These are phyloP conservation scores for Epizoanthus scotinus DNA, from an alignment of 92 coral and sea anemone species.

Conservation along the genomic window DNA sequence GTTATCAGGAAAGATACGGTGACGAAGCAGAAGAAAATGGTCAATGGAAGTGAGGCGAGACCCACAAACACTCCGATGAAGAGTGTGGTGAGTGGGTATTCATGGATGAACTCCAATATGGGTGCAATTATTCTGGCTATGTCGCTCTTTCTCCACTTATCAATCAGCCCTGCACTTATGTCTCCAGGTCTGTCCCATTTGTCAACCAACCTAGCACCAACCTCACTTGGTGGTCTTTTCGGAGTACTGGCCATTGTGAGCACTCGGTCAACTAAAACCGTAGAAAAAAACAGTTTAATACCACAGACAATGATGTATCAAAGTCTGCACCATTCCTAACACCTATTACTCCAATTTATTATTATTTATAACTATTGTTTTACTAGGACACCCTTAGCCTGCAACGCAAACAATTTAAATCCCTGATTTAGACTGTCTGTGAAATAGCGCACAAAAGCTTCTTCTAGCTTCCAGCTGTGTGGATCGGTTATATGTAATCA, in stretches of 20 bases:
- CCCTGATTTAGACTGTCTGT: too few species aligned
- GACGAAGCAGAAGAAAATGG: slow-evolving; percentile 22
- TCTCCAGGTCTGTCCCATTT: background rate
- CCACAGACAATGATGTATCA: too few species aligned
- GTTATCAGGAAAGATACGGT: slow-evolving; percentile 14
- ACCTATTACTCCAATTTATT: too few species aligned
- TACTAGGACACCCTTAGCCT: too few species aligned
- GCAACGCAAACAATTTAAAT: too few species aligned
- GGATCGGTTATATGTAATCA: too few species aligned
- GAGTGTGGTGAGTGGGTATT: slow-evolving; percentile 23
- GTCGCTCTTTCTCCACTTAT: background rate
- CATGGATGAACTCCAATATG: background rate
- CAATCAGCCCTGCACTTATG: background rate
- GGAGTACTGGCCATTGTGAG: slow-evolving; percentile 8
- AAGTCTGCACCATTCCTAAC: too few species aligned
- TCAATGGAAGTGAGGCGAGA: slow-evolving; percentile 11
- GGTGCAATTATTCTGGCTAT: background rate
- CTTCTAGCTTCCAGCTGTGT: too few species aligned
- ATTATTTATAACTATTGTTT: too few species aligned
- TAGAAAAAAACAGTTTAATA: too few species aligned
- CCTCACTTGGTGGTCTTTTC: background rate
- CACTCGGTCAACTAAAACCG: background rate
- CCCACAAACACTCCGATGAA: slow-evolving; percentile 11
- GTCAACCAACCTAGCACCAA: background rate
- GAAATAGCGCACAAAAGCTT: too few species aligned